Percentiles rank a stretch among this genome's conserved stretches.
Evolutionary conservation across 2,888 invertebrate species (phyloP).

Genomic region (Drosophila tanythrix): DNA sequence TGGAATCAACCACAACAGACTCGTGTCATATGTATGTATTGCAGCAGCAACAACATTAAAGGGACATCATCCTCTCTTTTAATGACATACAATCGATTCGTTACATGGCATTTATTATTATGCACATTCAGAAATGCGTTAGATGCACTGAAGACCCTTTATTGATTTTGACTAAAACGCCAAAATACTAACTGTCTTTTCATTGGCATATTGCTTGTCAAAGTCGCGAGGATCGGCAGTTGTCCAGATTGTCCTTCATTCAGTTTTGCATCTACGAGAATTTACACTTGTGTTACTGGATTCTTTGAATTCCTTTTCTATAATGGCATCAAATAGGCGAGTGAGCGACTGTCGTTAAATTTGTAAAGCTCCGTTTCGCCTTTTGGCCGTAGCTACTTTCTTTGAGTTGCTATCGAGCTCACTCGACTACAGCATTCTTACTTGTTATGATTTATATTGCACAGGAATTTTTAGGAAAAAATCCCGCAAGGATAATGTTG

Average conservation of each 20-base stretch:
- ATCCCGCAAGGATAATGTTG: neutral
- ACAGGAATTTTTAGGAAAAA: slow-evolving; percentile 14
- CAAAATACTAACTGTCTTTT: neutral
- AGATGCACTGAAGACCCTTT: neutral
- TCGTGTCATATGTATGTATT: neutral
- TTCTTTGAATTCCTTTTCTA: neutral
- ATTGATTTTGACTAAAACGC: neutral
- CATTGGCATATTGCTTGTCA: neutral
- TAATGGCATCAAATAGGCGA: neutral
- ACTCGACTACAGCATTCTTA: too few relatives aligned
- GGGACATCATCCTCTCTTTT: neutral
- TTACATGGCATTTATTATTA: neutral
- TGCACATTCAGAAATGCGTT: neutral
- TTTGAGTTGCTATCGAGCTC: too few relatives aligned
- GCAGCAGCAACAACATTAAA: neutral
- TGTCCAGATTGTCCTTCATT: neutral
- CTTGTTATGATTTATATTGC: too few relatives aligned
- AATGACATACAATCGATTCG: neutral
- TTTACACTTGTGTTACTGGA: neutral
- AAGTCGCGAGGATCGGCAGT: neutral
- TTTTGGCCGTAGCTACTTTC: too few relatives aligned
- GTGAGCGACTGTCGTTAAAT: too few relatives aligned
- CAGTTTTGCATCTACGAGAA: too few relatives aligned
- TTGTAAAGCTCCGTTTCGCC: too few relatives aligned
- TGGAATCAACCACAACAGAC: neutral